Evolutionary conservation across 2,888 invertebrate species (phyloP), one percentile per base, ranked within the genome.

Genomic region (Tinea trinotella): DNA sequence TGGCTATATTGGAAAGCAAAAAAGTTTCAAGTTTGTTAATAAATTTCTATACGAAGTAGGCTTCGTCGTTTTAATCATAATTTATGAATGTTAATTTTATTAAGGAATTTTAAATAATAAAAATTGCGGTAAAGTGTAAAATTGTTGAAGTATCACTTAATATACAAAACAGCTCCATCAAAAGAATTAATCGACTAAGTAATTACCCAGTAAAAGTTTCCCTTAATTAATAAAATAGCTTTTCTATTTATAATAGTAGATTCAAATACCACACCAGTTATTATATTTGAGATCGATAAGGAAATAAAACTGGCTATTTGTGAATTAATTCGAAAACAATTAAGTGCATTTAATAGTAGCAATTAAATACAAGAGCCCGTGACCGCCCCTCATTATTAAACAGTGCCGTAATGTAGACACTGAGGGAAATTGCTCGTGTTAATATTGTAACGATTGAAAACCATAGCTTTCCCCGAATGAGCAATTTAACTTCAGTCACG

Each of bases 361-460:
- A 12, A 40, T 40, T n/a, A 40, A 40, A 40, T 40, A 40, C 2
- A 40, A 40, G 6, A 13, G 15, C 40, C 12, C 13, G 12, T 40
- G 12, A 40, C 12, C 13, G 15, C 40, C 12, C 13, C 40, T 40
- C 40, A 40, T 40, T 40, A 15, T 40, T 15, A 4, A 15, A 40
- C 13, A 15, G 6, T 15, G 15, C 6, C 40, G 15, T 40, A 40
- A 13, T 40, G 40, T n/a, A 40, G 40, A 15, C 12, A 40, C 40
- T 40, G 7, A 40, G 7, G 40, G 7, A 12, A 15, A 3, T 2
- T 15, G 6, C 13, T 13, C 1, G 13, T 40, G 40, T 15, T 4
- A 40, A 40, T 40, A 40, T 40, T 40, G 12, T n/a, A 40, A 15
- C 40, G 15, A 15, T 13, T 40, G 40, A 40, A 35, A 40, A 40